Base-by-base conservation (phyloP, 2,888 invertebrate genomes). In the Morpho helenor region DNA sequence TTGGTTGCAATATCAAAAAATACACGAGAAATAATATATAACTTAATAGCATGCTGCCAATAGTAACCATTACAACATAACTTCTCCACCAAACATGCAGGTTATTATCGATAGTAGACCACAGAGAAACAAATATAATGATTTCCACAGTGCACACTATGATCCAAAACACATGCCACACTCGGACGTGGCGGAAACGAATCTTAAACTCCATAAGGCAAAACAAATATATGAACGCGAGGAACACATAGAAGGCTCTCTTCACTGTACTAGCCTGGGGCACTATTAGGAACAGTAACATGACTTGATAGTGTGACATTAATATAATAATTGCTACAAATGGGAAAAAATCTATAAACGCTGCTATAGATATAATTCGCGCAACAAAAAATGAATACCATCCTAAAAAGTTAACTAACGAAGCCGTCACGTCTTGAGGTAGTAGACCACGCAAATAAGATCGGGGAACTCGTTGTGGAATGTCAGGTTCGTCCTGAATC, bases 121-220 rank as follows among this genome's bases (percentile, higher is more conserved):
- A 96, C 49, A 93, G 77, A n/a, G 93, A 77, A n/a, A 94, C 93
- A 85, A 96, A 93, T 16, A 92, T 70, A 49, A 94, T 82, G 70
- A 94, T 95, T 81, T 96, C 95, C 40, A 88, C 66, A 60, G 94
- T 92, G 49, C 94, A 92, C 49, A 95, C 84, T 54, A 92, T 76
- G 71, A 95, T 93, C 85, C 94, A 96, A 53, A 93, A 91, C 64
- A 92, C 83, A 69, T 95, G 93, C 92, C 95, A 94, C 56, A 93
- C 87, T 5, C 94, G 92, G 22, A 95, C 92, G 71, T 94, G 93
- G 66, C 93, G 94, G 76, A 96, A 96, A 77, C 94, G 94, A 57
- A 96, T 92, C 75, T 95, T 94, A 70, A 96, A 95, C 82, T 96
- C 96, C 73, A 96, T 93, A 49, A 96, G 86, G 71, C 95, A 94